phyloP scores from a whole-genome alignment of 2,113 vertebrate species.

The Poeciliopsis turrubarensis region DNA sequence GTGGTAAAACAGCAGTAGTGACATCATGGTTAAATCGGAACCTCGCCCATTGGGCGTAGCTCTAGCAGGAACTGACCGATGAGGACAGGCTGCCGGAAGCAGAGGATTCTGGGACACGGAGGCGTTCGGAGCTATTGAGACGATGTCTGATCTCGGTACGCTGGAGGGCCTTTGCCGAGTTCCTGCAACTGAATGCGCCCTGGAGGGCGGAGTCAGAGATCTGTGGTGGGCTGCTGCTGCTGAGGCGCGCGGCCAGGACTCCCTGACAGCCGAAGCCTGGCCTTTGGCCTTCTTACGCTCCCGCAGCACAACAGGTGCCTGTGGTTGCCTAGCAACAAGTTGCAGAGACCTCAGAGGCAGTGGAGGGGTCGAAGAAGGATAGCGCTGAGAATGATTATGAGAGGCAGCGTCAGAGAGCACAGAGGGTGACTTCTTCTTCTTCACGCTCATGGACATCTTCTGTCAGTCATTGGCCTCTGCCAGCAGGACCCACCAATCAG shows the following conservation, averaged over 20 bases:
- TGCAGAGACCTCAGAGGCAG: slow-evolving; percentile 32
- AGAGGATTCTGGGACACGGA: neutral
- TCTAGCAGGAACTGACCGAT: slow-evolving; percentile 30
- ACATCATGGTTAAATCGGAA: slow-evolving; percentile 46
- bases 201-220: neutral
- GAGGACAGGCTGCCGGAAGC: neutral
- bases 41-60: neutral
- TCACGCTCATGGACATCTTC: slow-evolving; percentile 36
- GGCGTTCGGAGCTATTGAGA: neutral
- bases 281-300: slow-evolving; percentile 31
- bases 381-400: slow-evolving; percentile 1
- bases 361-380: slow-evolving; percentile 39
- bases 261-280: slow-evolving; percentile 23
- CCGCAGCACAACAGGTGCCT: slow-evolving; percentile 21
- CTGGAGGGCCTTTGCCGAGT: neutral
- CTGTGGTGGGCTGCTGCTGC: neutral
- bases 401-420: neutral
- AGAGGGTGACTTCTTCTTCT: slow-evolving; percentile 38
- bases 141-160: neutral
- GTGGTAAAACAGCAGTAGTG: slow-evolving; percentile 54
- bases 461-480: slow-evolving; percentile 7
- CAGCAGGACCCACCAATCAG: neutral
- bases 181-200: slow-evolving; percentile 7
- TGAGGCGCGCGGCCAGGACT: slow-evolving; percentile 49
- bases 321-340: slow-evolving; percentile 39